Conservation (phyloP, 1,140 invertebrate genomes). For the Drosophila navojoa region DNA sequence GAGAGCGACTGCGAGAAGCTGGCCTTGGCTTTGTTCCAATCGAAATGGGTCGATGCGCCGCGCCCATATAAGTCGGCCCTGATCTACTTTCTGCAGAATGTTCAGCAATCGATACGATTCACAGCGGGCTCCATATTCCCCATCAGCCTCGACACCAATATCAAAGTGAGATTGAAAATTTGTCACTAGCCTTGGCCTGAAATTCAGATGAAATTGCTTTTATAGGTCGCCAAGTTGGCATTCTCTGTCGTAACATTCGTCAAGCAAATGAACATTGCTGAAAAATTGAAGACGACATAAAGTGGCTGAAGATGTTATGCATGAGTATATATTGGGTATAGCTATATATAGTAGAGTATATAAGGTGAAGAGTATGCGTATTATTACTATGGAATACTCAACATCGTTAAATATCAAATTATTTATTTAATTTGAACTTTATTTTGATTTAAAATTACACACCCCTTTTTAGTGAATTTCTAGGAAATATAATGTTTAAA, state of each 20-base stretch:
- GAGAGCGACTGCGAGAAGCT: conserved; percentile 42
- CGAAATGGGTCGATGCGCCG: conserved; percentile 39
- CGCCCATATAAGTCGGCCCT: conserved; percentile 34
- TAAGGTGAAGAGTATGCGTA: too few relatives aligned
- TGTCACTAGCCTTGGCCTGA: neutral
- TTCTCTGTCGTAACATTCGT: conserved; percentile 60
- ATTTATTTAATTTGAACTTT: too few relatives aligned
- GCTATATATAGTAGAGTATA: too few relatives aligned
- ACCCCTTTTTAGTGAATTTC: too few relatives aligned
- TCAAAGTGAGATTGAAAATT: conserved; percentile 29
- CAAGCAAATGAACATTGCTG: conserved; percentile 50
- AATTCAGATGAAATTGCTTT: neutral
- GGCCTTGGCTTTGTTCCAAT: conserved; percentile 41
- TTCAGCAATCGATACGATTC: conserved; percentile 40
- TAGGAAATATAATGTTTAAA: too few relatives aligned
- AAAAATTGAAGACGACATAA: conserved; percentile 22
- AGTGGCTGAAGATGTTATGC: neutral
- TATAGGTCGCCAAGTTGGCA: conserved; percentile 52
- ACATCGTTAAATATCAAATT: too few relatives aligned
- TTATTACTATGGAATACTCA: too few relatives aligned
- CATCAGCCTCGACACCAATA: conserved; percentile 45
- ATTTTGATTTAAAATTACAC: too few relatives aligned
- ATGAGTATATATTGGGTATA: too few relatives aligned
- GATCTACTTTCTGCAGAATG: conserved; percentile 40
- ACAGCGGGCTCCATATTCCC: conserved; percentile 55